Evolutionary conservation across 2,797 vertebrate genomes (phyloP).

Genomic region (Paguma larvata): DNA sequence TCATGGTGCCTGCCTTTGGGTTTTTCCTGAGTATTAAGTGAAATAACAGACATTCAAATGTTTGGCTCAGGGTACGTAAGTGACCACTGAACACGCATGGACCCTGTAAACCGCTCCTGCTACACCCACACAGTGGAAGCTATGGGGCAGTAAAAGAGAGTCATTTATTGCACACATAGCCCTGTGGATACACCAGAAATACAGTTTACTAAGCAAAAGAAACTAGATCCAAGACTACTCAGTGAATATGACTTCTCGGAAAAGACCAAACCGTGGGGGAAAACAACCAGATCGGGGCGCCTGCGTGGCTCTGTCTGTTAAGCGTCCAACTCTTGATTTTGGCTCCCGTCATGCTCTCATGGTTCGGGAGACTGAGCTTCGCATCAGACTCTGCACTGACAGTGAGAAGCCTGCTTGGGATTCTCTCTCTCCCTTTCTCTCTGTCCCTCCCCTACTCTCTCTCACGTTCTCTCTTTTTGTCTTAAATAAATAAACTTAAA

Average conservation of each 20-base stretch:
- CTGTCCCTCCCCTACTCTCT: no score
- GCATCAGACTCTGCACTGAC: no score
- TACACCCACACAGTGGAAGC: rapidly evolving
- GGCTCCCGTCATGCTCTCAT: no score
- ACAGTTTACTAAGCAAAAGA: neutral
- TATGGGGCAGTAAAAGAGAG: no score
- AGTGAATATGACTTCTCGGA: rapidly evolving
- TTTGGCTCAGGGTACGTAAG: neutral
- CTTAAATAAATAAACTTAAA: no score
- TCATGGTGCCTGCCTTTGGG: neutral
- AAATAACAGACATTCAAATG: neutral
- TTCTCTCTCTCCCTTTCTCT: no score
- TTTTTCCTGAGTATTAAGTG: neutral
- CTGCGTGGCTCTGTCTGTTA: no score
- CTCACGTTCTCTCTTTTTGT: no score
- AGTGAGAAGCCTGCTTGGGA: no score
- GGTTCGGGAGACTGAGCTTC: no score
- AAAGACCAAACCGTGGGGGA: neutral
- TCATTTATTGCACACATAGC: rapidly evolving
- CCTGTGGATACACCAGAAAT: rapidly evolving
- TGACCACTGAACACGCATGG: rapidly evolving
- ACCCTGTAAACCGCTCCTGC: rapidly evolving
- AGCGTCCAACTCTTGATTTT: no score
- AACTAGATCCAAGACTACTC: neutral
- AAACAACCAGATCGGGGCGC: no score